These are phyloP conservation scores for Laticauda laticaudata DNA, from an alignment of 2,113 vertebrate genomes.

Conservation along the genomic window DNA sequence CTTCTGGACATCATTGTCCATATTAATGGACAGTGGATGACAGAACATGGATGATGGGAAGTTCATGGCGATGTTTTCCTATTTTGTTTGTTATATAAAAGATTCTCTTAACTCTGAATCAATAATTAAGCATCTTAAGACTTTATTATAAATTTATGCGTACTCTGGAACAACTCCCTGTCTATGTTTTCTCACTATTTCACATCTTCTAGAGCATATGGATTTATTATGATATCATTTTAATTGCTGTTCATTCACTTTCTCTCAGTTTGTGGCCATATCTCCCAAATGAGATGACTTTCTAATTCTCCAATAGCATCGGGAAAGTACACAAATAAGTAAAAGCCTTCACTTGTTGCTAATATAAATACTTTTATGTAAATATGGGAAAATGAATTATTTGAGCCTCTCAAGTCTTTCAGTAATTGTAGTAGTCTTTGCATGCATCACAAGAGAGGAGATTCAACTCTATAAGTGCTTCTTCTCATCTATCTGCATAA, in stretches of 20 bases:
- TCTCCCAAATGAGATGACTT: conserved; percentile 49
- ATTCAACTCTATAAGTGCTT: background rate
- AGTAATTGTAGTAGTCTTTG: conserved; percentile 19
- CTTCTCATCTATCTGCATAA: conserved; percentile 12
- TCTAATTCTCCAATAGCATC: background rate
- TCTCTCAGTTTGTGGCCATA: conserved; percentile 57
- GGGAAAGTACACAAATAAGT: background rate
- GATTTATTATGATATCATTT: conserved; percentile 46
- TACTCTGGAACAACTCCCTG: conserved; percentile 59
- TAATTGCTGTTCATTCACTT: conserved; percentile 66
- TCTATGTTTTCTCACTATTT: background rate
- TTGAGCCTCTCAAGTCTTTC: background rate
- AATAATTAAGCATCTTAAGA: conserved; percentile 65
- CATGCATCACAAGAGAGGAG: conserved; percentile 13
- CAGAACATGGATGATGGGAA: conserved; percentile 39
- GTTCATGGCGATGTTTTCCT: conserved; percentile 32
- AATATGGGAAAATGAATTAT: background rate
- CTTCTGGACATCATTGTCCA: conserved; percentile 18
- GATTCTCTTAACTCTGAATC: conserved; percentile 58
- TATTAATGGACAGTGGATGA: conserved; percentile 1
- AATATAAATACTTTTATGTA: background rate
- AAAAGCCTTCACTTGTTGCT: conserved; percentile 13
- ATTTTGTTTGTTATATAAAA: conserved; percentile 56
- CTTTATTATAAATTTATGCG: conserved; percentile 68
- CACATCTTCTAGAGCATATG: conserved; percentile 12